phyloP scores from a whole-genome alignment of 2,113 vertebrate species.

The Stigmatopora nigra region DNA sequence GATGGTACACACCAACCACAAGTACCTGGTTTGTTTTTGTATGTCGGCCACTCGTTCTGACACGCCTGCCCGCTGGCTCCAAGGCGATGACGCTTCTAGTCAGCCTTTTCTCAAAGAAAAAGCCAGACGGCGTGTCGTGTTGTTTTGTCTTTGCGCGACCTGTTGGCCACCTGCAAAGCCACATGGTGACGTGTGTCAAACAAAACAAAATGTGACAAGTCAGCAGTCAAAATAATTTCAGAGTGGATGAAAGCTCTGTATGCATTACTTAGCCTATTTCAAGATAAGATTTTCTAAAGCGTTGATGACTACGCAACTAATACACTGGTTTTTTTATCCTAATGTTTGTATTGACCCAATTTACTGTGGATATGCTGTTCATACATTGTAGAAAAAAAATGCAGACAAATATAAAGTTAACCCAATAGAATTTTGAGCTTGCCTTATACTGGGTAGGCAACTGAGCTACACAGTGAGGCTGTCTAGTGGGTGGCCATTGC shows the following conservation, averaged over 20 bases:
- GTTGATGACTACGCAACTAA: no score
- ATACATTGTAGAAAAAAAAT: no score
- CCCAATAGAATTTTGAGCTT: no score
- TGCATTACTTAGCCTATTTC: neutral
- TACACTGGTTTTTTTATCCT: no score
- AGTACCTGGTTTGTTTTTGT: slow-evolving; percentile 18
- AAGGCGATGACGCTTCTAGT: slow-evolving; percentile 4
- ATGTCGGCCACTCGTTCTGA: neutral
- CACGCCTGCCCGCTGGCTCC: neutral
- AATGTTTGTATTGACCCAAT: no score
- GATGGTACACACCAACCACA: neutral
- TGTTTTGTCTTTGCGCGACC: slow-evolving; percentile 21
- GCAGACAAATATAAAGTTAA: no score
- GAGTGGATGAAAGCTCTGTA: neutral
- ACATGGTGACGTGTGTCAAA: neutral
- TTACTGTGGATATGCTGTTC: no score
- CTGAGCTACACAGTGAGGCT: no score
- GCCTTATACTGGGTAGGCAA: no score
- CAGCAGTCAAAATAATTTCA: neutral
- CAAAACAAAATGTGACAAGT: neutral
- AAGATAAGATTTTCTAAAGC: neutral
- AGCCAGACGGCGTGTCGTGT: slow-evolving; percentile 39
- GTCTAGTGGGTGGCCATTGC: no score
- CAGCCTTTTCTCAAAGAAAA: slow-evolving; percentile 8
- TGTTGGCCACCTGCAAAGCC: neutral